These are phyloP conservation scores for Xenopus borealis DNA, from an alignment of 2,113 vertebrate genomes.

Conservation along the genomic window DNA sequence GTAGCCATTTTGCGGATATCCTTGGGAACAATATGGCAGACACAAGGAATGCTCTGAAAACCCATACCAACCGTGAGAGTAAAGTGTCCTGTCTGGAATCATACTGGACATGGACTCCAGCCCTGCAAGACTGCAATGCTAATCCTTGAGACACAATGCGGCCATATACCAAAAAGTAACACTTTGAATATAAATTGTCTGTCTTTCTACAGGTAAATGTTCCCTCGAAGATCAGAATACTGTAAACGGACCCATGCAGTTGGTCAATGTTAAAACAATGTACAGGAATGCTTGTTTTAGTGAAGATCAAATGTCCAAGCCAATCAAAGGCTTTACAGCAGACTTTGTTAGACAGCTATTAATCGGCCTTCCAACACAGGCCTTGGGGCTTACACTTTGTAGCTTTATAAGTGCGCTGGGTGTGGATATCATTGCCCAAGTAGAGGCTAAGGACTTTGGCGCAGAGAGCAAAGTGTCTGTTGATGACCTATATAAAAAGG, in stretches of 20 bases:
- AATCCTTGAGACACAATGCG: neutral
- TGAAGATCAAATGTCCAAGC: slow-evolving; percentile 95
- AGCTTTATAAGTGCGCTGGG: slow-evolving; percentile 89
- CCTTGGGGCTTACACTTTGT: slow-evolving; percentile 86
- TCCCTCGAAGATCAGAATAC: slow-evolving; percentile 78
- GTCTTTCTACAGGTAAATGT: slow-evolving; percentile 63
- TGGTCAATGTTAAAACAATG: slow-evolving; percentile 79
- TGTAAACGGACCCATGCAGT: slow-evolving; percentile 81
- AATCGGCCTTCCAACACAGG: slow-evolving; percentile 92
- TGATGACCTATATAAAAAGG: slow-evolving; percentile 93
- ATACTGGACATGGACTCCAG: too few species aligned
- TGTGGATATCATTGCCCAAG: slow-evolving; percentile 87
- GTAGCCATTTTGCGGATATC: too few species aligned
- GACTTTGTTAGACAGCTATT: slow-evolving; percentile 94
- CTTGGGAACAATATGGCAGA: too few species aligned
- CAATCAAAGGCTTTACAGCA: slow-evolving; percentile 94
- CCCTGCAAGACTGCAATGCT: neutral
- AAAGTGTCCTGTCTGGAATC: too few species aligned
- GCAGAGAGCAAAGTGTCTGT: slow-evolving; percentile 93
- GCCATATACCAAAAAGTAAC: neutral
- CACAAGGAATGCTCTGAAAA: too few species aligned
- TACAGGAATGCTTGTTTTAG: slow-evolving; percentile 83
- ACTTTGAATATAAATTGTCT: too few species aligned
- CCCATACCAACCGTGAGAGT: too few species aligned
- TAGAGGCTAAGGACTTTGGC: slow-evolving; percentile 94